Percentiles rank a stretch among this genome's conserved stretches.
Conservation (phyloP, 2,113 vertebrate species). For the Caloenas nicobarica region DNA sequence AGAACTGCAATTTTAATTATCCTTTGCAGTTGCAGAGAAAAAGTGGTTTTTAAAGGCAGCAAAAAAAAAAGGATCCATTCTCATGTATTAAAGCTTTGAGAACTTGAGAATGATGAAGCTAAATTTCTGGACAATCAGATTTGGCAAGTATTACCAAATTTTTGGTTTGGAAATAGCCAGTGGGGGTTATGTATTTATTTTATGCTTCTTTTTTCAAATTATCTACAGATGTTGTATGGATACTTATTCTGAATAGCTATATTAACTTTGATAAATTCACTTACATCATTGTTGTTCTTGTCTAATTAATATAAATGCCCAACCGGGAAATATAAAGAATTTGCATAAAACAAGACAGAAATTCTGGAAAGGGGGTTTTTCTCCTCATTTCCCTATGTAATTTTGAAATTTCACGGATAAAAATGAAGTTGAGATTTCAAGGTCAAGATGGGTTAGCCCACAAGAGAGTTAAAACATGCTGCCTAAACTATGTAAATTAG, state of each 20-base stretch:
- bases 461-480: background rate
- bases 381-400: background rate
- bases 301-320: slow-evolving; percentile 63
- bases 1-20: background rate
- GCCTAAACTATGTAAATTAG: background rate
- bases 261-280: slow-evolving; percentile 60
- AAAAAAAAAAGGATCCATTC: background rate
- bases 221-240: slow-evolving; percentile 29
- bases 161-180: slow-evolving; percentile 31
- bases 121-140: background rate
- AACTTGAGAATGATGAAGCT: background rate
- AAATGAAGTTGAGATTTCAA: slow-evolving; percentile 4
- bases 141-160: background rate
- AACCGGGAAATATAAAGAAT: slow-evolving; percentile 27
- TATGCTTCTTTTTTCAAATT: slow-evolving; percentile 58
- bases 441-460: background rate
- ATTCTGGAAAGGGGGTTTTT: background rate
- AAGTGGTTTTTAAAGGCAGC: background rate
- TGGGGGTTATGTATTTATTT: slow-evolving; percentile 28
- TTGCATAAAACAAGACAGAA: slow-evolving; percentile 6
- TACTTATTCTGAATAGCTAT: slow-evolving; percentile 51
- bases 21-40: background rate
- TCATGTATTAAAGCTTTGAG: background rate
- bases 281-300: slow-evolving; percentile 48
- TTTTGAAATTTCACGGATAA: background rate